phyloP scores from a whole-genome alignment of 2,888 invertebrate species.

The Molanna angustata region DNA sequence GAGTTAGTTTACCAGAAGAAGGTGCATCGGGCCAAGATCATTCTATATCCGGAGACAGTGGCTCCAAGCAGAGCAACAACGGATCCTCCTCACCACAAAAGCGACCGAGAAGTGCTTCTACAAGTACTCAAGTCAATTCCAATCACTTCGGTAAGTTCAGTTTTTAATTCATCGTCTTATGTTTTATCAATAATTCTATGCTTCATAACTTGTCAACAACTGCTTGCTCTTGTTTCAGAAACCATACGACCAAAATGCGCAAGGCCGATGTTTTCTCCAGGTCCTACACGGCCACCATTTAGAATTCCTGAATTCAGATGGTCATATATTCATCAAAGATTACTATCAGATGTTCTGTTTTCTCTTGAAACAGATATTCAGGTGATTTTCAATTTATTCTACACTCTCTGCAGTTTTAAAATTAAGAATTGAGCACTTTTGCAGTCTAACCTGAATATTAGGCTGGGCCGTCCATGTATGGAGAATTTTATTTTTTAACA shows the following conservation, averaged over 20 bases:
- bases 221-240: constrained; percentile 40
- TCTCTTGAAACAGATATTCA: constrained; percentile 98
- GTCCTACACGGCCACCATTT: constrained; percentile 92
- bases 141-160: constrained; percentile 71
- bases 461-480: too few species aligned
- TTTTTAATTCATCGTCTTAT: not conserved
- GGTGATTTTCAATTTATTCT: constrained; percentile 44
- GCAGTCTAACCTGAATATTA: too few species aligned
- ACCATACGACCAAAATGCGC: constrained; percentile 62
- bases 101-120: constrained; percentile 75
- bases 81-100: constrained; percentile 59
- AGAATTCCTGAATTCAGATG: constrained; percentile 99
- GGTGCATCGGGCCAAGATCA: constrained; percentile 44
- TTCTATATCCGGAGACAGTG: constrained; percentile 35
- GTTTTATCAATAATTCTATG: too few species aligned
- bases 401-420: too few species aligned
- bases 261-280: constrained; percentile 91
- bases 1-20: constrained; percentile 62
- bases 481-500: too few species aligned
- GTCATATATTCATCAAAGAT: constrained; percentile 97
- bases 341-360: constrained; percentile 93
- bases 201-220: not conserved
- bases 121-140: constrained; percentile 80
- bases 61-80: constrained; percentile 27
- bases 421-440: too few species aligned